Evolutionary conservation across 2,113 vertebrate species (phyloP).

Genomic region (Rallus limicola): DNA sequence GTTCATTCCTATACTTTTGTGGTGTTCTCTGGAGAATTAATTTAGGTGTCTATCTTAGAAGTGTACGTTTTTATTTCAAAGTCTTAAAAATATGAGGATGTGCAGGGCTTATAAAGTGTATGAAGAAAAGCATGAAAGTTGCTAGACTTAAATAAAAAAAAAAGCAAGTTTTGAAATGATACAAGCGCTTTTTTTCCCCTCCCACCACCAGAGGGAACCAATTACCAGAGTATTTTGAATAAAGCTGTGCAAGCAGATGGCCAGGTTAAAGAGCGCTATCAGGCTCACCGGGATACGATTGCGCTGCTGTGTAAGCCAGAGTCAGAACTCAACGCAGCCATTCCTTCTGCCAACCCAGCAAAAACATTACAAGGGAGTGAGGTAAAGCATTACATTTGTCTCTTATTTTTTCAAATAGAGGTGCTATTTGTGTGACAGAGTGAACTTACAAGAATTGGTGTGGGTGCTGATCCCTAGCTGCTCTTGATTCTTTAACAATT

Average conservation of each 20-base stretch:
- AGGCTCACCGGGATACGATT: slow-evolving; percentile 90
- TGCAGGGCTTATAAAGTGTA: background rate
- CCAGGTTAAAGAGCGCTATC: slow-evolving; percentile 91
- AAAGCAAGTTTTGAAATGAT: background rate
- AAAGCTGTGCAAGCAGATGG: slow-evolving; percentile 93
- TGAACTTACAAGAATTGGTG: background rate
- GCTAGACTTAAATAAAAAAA: background rate
- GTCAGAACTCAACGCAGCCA: slow-evolving; percentile 87
- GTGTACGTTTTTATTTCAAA: background rate
- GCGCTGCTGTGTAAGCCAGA: slow-evolving; percentile 91
- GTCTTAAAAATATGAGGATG: background rate
- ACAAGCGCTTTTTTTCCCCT: background rate
- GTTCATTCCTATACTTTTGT: background rate
- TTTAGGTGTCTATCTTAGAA: background rate
- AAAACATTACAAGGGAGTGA: slow-evolving; percentile 96
- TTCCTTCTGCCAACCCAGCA: slow-evolving; percentile 96
- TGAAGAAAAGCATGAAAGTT: background rate
- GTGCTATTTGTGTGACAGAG: background rate
- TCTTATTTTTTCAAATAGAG: background rate
- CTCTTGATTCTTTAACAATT: background rate
- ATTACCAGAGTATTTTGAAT: slow-evolving; percentile 84
- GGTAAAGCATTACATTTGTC: slow-evolving; percentile 70
- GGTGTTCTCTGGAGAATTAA: background rate
- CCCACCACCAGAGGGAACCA: slow-evolving; percentile 81
- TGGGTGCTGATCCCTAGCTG: background rate